Base-by-base conservation (phyloP, 2,797 vertebrate genomes). In the Phoeniculus purpureus region DNA sequence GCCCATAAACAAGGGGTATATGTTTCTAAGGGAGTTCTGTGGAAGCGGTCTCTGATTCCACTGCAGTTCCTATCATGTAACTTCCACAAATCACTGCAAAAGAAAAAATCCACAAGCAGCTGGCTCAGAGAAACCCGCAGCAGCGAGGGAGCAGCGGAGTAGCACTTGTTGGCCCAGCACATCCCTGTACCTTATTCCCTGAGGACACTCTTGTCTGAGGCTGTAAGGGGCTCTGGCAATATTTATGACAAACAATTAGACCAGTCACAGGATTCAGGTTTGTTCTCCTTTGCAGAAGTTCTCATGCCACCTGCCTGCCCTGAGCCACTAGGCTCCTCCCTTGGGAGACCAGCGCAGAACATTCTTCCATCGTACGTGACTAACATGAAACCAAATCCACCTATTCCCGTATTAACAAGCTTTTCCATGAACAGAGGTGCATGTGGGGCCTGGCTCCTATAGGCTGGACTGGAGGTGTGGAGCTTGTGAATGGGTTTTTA, bases 21-120 rank as follows among this genome's bases (percentile, higher is more conserved):
- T 8, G 10, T 60, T 82, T 85, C 58, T 64, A 31, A 76, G 47
- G 19, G 48, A 45, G 56, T 13, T 54, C 37, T 32, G 32, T n/a
- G 40, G 71, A 45, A 81, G 64, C 60, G 50, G 47, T 56, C 51
- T 86, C 88, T 29, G 77, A 68, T 85, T 75, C 32, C 48, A 62
- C 81, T 77, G 84, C 78, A 58, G 59, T 56, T 80, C 43, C 73
- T 12, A 5, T 29, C 51, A 1, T 7, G 4, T 37, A 79, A 92
- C 54, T 94, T 74, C 37, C 22, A 82, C 40, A 88, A 84, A 93
- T 89, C 81, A 55, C 67, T 77, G 61, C 20, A 78, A 83, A 92
- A 64, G 7, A 1, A 5, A 26, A 8, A 56, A 32, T 4, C 22
- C 32, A 29, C 26, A 47, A 0, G 10, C 45, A 56, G 50, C 50